Evolutionary conservation across 2,797 vertebrate species (phyloP).

Genomic region (Helicolenus hilgendorfi): DNA sequence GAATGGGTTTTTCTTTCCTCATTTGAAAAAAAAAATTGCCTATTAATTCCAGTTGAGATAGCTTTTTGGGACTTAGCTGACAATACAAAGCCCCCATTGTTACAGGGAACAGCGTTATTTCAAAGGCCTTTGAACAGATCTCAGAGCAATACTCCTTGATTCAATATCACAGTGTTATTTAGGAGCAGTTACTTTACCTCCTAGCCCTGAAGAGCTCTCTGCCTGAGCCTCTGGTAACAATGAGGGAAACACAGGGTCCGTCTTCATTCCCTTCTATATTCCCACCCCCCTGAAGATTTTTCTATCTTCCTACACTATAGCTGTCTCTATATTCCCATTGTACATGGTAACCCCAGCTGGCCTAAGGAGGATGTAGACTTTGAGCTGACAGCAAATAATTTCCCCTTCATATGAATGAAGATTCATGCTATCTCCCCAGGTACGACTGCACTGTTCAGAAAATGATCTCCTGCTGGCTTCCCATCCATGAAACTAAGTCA

Average conservation of each 20-base stretch:
- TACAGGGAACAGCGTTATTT: conserved; percentile 87
- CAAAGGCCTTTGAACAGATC: conserved; percentile 86
- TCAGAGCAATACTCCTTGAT: conserved; percentile 69
- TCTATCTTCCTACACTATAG: background rate
- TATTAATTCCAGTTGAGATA: conserved; percentile 93
- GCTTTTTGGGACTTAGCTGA: conserved; percentile 87
- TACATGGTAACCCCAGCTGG: background rate
- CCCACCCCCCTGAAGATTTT: conserved; percentile 13
- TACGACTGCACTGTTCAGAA: background rate
- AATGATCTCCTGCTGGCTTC: background rate
- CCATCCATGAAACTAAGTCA: background rate
- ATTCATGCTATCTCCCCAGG: background rate
- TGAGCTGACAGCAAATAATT: conserved; percentile 18
- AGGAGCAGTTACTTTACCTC: conserved; percentile 46
- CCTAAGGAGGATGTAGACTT: conserved; percentile 7
- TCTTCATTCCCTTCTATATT: conserved; percentile 42
- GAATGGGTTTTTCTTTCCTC: conserved; percentile 58
- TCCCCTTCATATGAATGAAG: background rate
- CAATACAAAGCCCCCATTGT: conserved; percentile 89
- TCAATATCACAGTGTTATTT: conserved; percentile 80
- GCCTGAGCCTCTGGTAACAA: conserved; percentile 56
- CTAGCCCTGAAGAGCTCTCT: conserved; percentile 31
- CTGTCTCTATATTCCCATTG: background rate
- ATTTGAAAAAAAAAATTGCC: conserved; percentile 69
- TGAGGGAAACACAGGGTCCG: background rate